Percentiles rank a stretch among this genome's conserved stretches.
Conservation (phyloP, 2,888 invertebrate genomes). For the Rhamphomyia laevipes region DNA sequence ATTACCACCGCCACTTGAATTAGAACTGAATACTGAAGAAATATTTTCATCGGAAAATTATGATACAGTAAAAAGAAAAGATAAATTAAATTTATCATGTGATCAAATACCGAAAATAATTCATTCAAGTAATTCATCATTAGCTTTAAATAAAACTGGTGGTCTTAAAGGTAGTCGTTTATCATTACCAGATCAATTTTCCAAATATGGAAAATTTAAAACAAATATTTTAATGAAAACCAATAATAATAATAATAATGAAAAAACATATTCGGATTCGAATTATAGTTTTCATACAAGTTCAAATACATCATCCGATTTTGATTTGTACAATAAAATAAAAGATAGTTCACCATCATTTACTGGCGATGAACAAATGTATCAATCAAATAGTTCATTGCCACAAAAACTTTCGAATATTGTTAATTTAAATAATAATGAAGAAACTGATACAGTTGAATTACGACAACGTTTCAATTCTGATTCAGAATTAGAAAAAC, state of each 20-base stretch:
- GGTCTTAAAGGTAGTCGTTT: conserved; percentile 31
- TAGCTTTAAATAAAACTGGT: conserved; percentile 28
- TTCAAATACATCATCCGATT: conserved; percentile 35
- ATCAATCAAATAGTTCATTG: conserved; percentile 31
- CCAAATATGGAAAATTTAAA: conserved; percentile 24
- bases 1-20: conserved; percentile 49
- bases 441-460: conserved; percentile 42
- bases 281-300: conserved; percentile 37
- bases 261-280: conserved; percentile 33
- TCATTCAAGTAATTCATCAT: conserved; percentile 33
- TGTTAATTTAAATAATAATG: conserved; percentile 25
- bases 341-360: conserved; percentile 31
- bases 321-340: conserved; percentile 34
- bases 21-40: conserved; percentile 53
- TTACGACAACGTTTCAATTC: conserved; percentile 38
- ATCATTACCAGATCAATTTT: conserved; percentile 35
- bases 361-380: conserved; percentile 22
- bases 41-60: conserved; percentile 37
- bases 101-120: conserved; percentile 33
- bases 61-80: conserved; percentile 34
- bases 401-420: conserved; percentile 19
- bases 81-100: conserved; percentile 31
- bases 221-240: conserved; percentile 23
- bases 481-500: conserved; percentile 44
- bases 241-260: conserved; percentile 24